Evolutionary conservation across 1,140 invertebrate species (phyloP).

Genomic region (Harpegnathos saltator): DNA sequence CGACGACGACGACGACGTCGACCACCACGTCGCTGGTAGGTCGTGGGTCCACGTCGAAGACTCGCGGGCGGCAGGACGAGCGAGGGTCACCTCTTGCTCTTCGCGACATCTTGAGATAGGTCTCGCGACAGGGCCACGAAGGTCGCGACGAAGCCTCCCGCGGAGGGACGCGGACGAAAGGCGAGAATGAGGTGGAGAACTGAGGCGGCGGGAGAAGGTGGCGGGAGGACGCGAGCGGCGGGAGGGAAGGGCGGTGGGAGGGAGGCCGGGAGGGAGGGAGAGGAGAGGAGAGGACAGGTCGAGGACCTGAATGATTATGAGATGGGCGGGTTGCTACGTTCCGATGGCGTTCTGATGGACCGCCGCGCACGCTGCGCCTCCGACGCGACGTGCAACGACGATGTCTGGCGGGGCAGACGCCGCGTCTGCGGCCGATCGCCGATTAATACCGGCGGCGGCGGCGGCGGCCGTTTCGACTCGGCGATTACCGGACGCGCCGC

Average conservation of each 20-base stretch:
- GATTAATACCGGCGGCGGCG: too few species aligned
- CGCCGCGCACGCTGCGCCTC: slow-evolving; percentile 26
- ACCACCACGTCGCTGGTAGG: not conserved
- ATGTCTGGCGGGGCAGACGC: not conserved
- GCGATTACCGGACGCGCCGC: too few species aligned
- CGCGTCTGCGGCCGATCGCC: not conserved
- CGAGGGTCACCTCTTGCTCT: not conserved
- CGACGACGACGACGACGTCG: slow-evolving; percentile 43
- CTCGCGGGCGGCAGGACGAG: not conserved
- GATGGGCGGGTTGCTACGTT: slow-evolving; percentile 55
- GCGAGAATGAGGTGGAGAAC: slow-evolving; percentile 29
- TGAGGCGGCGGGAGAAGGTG: too few species aligned
- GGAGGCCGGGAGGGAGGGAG: not conserved
- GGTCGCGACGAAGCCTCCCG: not conserved
- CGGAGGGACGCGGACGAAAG: slow-evolving; percentile 2
- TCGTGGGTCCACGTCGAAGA: slow-evolving; percentile 45
- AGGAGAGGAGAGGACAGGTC: slow-evolving; percentile 58
- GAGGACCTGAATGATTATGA: slow-evolving; percentile 68
- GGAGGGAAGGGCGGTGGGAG: too few species aligned
- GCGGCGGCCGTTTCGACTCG: too few species aligned
- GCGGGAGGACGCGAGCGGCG: too few species aligned
- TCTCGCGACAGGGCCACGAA: not conserved
- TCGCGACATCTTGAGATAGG: not conserved
- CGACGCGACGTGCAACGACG: slow-evolving; percentile 28
- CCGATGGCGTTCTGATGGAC: slow-evolving; percentile 50